Percentiles rank a stretch among this genome's conserved stretches.
Conservation (phyloP, 2,113 vertebrate genomes). For the Neodontobutis hainanensis region DNA sequence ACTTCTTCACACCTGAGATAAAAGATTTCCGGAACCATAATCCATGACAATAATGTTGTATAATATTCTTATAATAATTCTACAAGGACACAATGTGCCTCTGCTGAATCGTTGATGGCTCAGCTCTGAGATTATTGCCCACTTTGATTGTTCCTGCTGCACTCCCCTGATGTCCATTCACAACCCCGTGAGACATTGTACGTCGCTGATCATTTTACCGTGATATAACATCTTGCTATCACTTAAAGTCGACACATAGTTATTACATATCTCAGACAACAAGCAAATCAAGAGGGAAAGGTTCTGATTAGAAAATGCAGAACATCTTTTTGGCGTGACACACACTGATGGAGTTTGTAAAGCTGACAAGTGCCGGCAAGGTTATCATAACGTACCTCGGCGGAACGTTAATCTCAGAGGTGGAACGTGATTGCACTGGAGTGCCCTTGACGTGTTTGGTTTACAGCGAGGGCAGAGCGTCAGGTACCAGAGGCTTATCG, state of each 20-base stretch:
- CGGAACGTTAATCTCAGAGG: background rate
- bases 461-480: background rate
- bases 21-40: conserved; percentile 13
- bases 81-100: conserved; percentile 30
- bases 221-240: conserved; percentile 35
- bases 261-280: conserved; percentile 39
- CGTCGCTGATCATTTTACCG: conserved; percentile 21
- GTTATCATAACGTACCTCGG: background rate
- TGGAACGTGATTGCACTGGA: background rate
- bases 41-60: conserved; percentile 4
- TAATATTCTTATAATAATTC: conserved; percentile 16
- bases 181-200: conserved; percentile 18
- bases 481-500: background rate
- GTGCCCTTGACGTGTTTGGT: background rate
- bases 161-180: conserved; percentile 23
- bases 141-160: conserved; percentile 26
- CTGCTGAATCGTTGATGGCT: conserved; percentile 4
- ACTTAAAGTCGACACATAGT: conserved; percentile 27
- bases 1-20: background rate
- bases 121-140: conserved; percentile 23
- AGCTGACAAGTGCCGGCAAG: background rate
- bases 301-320: conserved; percentile 32
- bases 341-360: background rate
- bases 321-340: conserved; percentile 35
- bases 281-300: conserved; percentile 30